These are phyloP conservation scores for Plagodis dolabraria DNA, from an alignment of 2,888 invertebrate genomes.

Conservation along the genomic window DNA sequence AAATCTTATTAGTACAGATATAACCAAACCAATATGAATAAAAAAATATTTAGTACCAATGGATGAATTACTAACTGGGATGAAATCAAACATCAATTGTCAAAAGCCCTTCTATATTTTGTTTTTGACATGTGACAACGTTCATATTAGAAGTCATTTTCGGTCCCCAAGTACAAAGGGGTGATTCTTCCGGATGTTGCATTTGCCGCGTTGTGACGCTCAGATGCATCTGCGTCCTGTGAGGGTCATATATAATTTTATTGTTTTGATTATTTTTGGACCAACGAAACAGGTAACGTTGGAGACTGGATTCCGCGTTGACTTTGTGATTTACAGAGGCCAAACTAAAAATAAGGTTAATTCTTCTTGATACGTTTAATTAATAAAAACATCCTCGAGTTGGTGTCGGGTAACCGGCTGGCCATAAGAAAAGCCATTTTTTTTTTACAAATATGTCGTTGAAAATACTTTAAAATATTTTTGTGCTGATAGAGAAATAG, in stretches of 20 bases:
- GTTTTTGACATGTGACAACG: conserved; percentile 69
- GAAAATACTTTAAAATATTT: too few relatives aligned
- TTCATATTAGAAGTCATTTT: conserved; percentile 68
- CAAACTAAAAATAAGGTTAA: too few relatives aligned
- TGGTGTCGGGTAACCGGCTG: too few relatives aligned
- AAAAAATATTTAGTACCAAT: background rate
- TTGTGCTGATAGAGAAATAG: too few relatives aligned
- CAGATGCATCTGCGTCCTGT: conserved; percentile 38
- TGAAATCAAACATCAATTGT: background rate
- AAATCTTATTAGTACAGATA: background rate
- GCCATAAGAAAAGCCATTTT: too few relatives aligned
- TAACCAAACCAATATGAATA: background rate
- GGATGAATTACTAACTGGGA: background rate
- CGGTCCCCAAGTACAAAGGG: conserved; percentile 62
- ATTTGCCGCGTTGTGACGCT: conserved; percentile 60
- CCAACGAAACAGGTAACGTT: too few relatives aligned
- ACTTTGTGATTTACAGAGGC: too few relatives aligned
- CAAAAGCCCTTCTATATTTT: conserved; percentile 32
- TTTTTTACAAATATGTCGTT: too few relatives aligned
- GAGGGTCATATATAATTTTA: conserved; percentile 30
- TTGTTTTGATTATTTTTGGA: conserved; percentile 8
- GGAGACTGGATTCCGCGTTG: too few relatives aligned
- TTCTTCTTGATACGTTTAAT: too few relatives aligned
- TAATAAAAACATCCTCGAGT: too few relatives aligned
- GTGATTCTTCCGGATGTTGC: conserved; percentile 75